These are phyloP conservation scores for Psilopsiagon aurifrons DNA, from an alignment of 2,113 vertebrate genomes.

Conservation along the genomic window DNA sequence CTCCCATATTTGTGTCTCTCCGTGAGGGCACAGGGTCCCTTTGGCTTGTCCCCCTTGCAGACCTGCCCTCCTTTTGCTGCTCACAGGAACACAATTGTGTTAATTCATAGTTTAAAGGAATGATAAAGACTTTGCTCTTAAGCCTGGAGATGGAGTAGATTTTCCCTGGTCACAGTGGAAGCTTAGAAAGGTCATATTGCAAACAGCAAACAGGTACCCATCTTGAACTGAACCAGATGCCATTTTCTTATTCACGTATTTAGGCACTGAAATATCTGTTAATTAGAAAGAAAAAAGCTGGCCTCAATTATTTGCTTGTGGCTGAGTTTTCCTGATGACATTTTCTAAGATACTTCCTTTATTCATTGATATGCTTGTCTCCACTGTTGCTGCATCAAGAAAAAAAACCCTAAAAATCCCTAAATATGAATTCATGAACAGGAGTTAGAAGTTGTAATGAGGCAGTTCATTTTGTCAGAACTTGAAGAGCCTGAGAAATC, in stretches of 20 bases:
- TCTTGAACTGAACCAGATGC: neutral
- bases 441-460: neutral
- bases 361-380: neutral
- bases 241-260: neutral
- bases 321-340: neutral
- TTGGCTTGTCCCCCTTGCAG: accelerated
- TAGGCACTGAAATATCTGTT: neutral
- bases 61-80: neutral
- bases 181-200: neutral
- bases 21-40: accelerated
- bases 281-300: neutral
- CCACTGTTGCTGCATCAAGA: neutral
- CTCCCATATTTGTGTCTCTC: accelerated
- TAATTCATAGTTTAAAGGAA: neutral
- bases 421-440: neutral
- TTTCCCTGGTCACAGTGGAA: neutral
- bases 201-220: neutral
- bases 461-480: neutral
- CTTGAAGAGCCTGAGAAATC: neutral
- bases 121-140: neutral
- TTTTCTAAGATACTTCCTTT: neutral
- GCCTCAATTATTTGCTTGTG: neutral
- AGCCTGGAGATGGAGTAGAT: neutral
- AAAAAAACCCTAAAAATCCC: neutral
- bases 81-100: neutral